phyloP scores from a whole-genome alignment of 2,888 invertebrate genomes.

The Caenorhabditis parvicauda region DNA sequence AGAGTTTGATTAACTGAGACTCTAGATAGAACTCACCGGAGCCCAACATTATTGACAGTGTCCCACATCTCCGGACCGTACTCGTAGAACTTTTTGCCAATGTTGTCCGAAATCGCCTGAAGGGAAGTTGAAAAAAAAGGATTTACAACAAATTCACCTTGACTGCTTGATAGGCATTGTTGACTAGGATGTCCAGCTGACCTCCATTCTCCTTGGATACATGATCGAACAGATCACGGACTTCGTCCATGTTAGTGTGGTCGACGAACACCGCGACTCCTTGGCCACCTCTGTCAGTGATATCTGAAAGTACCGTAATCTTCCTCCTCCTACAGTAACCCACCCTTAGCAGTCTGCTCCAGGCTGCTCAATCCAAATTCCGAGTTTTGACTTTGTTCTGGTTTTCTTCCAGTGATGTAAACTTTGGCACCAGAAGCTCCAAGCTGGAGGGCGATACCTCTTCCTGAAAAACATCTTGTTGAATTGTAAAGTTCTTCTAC shows the following conservation, averaged over 20 bases:
- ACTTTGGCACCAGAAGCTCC: conserved; percentile 40
- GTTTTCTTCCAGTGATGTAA: conserved; percentile 37
- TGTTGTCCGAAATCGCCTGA: conserved; percentile 27
- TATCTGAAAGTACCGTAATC: conserved; percentile 6
- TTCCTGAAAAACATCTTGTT: conserved; percentile 11
- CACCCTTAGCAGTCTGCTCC: conserved; percentile 10
- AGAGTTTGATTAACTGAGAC: neutral
- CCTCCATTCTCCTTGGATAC: conserved; percentile 10
- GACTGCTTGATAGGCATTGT: conserved; percentile 39
- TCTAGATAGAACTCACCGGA: conserved; percentile 60
- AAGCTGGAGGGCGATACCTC: conserved; percentile 39
- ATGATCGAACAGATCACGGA: conserved; percentile 15
- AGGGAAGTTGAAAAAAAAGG: conserved; percentile 1
- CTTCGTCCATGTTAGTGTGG: conserved; percentile 25
- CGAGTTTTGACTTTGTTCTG: conserved; percentile 6
- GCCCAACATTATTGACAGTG: conserved; percentile 38
- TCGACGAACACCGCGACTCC: conserved; percentile 27
- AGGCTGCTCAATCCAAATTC: conserved; percentile 6
- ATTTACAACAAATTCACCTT: conserved; percentile 1
- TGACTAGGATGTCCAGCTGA: conserved; percentile 32
- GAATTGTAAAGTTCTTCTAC: conserved; percentile 36
- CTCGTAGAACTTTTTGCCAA: conserved; percentile 63
- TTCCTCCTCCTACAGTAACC: neutral
- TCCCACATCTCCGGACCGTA: conserved; percentile 62
- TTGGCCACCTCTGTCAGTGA: conserved; percentile 24